phyloP scores from a whole-genome alignment of 2,113 vertebrate species.

The Helogale parvula region DNA sequence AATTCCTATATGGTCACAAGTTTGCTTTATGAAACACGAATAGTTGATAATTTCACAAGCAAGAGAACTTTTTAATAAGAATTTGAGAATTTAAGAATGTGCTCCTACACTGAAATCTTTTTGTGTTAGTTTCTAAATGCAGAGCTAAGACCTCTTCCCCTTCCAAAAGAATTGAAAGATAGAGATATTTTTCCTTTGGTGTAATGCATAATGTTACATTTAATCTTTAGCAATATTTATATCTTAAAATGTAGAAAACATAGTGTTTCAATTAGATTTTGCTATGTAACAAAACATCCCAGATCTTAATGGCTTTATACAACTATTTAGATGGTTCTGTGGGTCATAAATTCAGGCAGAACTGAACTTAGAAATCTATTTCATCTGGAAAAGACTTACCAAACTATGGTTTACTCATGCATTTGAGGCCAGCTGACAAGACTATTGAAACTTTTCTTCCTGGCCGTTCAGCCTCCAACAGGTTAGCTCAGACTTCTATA shows the following conservation, averaged over 20 bases:
- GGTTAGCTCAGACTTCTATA: not conserved
- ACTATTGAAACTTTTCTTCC: not conserved
- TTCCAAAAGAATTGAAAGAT: not conserved
- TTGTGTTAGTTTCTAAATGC: not conserved
- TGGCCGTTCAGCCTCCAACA: accelerated
- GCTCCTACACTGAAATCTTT: not conserved
- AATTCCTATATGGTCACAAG: not conserved
- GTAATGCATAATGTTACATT: not conserved
- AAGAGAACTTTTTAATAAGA: not conserved
- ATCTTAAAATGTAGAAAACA: not conserved
- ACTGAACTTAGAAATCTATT: not conserved
- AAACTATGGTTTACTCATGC: not conserved
- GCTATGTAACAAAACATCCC: not conserved
- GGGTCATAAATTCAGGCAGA: not conserved
- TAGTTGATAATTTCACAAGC: not conserved
- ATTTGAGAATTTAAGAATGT: not conserved
- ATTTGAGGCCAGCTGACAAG: accelerated
- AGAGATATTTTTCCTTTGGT: not conserved
- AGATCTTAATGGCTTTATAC: not conserved
- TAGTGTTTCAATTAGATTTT: not conserved
- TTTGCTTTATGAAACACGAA: not conserved
- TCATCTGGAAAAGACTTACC: not conserved
- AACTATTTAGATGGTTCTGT: not conserved
- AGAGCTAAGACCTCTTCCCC: accelerated
- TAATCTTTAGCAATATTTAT: not conserved